Conservation (phyloP, 30 jellyfish, hydroid and myxozoan species). For the Chironex yamaguchii region DNA sequence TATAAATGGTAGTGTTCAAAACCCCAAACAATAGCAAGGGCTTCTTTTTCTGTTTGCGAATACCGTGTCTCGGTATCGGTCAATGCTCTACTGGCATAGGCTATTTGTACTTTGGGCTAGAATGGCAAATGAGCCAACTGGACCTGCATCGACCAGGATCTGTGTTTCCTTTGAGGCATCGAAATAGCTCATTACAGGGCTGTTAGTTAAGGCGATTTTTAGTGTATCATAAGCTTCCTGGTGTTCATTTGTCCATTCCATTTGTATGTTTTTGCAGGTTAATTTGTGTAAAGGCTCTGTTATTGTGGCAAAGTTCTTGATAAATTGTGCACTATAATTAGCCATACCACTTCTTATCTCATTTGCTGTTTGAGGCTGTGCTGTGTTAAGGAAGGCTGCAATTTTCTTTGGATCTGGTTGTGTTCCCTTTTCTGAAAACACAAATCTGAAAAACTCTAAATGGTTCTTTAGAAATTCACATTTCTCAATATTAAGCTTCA, state of each 20-base stretch:
- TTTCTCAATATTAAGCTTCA: constrained; percentile 8
- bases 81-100: background rate
- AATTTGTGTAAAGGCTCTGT: constrained; percentile 52
- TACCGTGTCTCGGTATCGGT: background rate
- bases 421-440: constrained; percentile 52
- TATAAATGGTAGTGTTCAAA: background rate
- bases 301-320: constrained; percentile 54
- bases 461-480: constrained; percentile 45
- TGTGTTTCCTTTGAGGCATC: background rate
- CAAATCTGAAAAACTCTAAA: constrained; percentile 44
- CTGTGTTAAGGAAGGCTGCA: constrained; percentile 36
- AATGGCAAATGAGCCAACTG: background rate
- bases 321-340: constrained; percentile 42
- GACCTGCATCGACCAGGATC: background rate
- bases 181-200: background rate
- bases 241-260: background rate
- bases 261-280: constrained; percentile 30
- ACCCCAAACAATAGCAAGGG: background rate
- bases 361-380: constrained; percentile 20
- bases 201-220: background rate
- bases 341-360: constrained; percentile 58
- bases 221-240: background rate
- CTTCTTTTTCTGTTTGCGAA: background rate
- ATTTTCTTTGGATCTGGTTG: constrained; percentile 45
- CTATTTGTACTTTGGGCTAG: background rate